phyloP scores from a whole-genome alignment of 2,888 invertebrate species.

The Dastarcus helophoroides region DNA sequence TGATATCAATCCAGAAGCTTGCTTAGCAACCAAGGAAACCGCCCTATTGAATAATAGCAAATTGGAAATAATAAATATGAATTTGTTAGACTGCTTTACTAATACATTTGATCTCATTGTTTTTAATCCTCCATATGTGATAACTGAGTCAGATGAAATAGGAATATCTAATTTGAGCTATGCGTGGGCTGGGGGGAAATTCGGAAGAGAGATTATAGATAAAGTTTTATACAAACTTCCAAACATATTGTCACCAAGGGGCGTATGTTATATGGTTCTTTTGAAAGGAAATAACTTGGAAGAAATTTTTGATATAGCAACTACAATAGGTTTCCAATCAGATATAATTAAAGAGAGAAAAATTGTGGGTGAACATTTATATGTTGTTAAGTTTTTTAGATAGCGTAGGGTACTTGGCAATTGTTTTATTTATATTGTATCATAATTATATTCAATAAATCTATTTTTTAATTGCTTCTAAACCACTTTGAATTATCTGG shows the following conservation, averaged over 20 bases:
- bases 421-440: too few species aligned
- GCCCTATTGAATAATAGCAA: constrained; percentile 52
- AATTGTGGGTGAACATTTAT: constrained; percentile 79
- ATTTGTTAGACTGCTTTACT: constrained; percentile 48
- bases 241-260: constrained; percentile 56
- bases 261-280: constrained; percentile 78
- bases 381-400: constrained; percentile 57
- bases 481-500: too few species aligned
- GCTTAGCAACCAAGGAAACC: constrained; percentile 58
- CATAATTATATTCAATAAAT: too few species aligned
- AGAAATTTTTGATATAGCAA: constrained; percentile 53
- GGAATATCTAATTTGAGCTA: constrained; percentile 42
- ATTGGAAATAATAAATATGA: constrained; percentile 54
- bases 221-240: constrained; percentile 58
- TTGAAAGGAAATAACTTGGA: constrained; percentile 80
- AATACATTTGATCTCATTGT: constrained; percentile 72
- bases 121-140: constrained; percentile 98
- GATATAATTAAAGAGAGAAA: constrained; percentile 57
- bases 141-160: constrained; percentile 68
- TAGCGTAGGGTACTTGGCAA: too few species aligned
- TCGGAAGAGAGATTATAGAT: constrained; percentile 68
- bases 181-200: constrained; percentile 69
- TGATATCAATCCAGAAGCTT: constrained; percentile 79
- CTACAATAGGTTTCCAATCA: constrained; percentile 45
- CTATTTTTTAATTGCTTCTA: too few species aligned